Base-by-base conservation (phyloP, 2,797 vertebrate species). In the Balearica regulorum region DNA sequence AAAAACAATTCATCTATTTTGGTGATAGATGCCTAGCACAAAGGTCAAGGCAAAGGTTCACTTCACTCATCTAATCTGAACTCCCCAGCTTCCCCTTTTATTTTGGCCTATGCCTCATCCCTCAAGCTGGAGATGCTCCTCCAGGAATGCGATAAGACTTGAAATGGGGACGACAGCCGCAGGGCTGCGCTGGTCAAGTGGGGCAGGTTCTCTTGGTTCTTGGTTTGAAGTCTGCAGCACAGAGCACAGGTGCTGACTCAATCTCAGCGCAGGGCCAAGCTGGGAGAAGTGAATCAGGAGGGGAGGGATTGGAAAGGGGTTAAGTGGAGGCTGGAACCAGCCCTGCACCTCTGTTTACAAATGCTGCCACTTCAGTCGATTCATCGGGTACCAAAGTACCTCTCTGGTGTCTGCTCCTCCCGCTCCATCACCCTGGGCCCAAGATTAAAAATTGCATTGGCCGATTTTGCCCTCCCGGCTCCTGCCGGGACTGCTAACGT, bases 111-210 rank as follows among this genome's bases (percentile, higher is more conserved):
- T 61, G 43, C 28, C 54, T 87, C 31, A 61, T 79, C 11, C 44
- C 20, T 54, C 21, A n/a, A n/a, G n/a, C 26, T 28, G 7, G 22
- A 76, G 46, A 24, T 46, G 16, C 10, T 85, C 35, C 61, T 87
- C 57, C 46, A 61, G 75, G 44, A 92, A 66, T 10, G 73, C 2
- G 2, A 2, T 17, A 16, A 89, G 57, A 0, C 37, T 66, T 70
- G 60, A 70, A 82, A 39, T 0, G 0, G 44, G 49, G 53, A 60
- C 1, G 1, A 5, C 3, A 16, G 48, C 37, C 60, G 19, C 0
- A 0, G 43, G 43, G 53, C 28, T 91, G 55, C 0, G 1, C 29
- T 62, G 44, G 55, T 64, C 0, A 0, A 44, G 71, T 20, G 15
- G 60, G 22, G 13, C 2, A 6, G 21, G 18, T 41, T 85, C 4